Conservation (phyloP, 2,797 vertebrate genomes). For the Manis pentadactyla region DNA sequence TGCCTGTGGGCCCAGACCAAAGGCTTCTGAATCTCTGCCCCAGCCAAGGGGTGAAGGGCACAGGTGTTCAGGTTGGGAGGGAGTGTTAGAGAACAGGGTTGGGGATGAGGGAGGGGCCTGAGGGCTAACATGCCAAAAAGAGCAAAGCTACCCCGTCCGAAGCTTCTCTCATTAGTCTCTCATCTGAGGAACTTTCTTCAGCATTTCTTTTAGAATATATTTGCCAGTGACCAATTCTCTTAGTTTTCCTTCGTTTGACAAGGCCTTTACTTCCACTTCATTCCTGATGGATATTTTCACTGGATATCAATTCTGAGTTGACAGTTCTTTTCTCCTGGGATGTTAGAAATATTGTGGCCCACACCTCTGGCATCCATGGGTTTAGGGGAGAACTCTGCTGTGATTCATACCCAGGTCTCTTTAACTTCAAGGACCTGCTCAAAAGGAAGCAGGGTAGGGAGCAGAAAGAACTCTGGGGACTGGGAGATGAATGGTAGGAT, state of each 20-base stretch:
- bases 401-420: not conserved
- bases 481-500: not conserved
- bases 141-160: not conserved
- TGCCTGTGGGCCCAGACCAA: not conserved
- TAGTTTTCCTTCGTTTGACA: slow-evolving; percentile 24
- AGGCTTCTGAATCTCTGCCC: not conserved
- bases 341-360: not conserved
- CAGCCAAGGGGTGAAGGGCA: not conserved
- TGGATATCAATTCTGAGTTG: slow-evolving; percentile 26
- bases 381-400: not conserved
- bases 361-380: not conserved
- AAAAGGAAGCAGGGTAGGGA: not conserved
- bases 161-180: not conserved
- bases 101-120: not conserved
- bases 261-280: not conserved
- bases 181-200: not conserved
- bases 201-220: not conserved
- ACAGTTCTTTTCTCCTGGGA: slow-evolving; percentile 20
- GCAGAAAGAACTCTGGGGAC: not conserved
- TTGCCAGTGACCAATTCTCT: not conserved
- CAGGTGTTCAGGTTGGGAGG: not conserved
- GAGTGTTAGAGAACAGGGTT: not conserved
- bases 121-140: not conserved
- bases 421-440: slow-evolving; percentile 5
- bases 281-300: slow-evolving; percentile 28